Base-by-base conservation (phyloP, 2,113 vertebrate species). In the Heterochromis multidens region DNA sequence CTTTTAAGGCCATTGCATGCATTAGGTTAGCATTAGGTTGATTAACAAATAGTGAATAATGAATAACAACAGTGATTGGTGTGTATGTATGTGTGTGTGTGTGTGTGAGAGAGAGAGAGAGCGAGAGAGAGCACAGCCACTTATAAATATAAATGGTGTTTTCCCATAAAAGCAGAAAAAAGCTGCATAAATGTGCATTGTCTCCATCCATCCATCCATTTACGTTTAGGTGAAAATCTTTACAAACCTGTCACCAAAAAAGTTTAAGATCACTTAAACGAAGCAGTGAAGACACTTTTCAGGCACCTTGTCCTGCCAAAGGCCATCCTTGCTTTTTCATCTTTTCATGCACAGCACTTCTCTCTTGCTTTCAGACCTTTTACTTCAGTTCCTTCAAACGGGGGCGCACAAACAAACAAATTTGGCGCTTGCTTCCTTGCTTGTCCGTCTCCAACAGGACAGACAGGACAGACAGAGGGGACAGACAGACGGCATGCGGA, bases 1-100 rank as follows among this genome's bases (percentile, higher is more conserved):
- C 86, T 63, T 87, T 81, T 43, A 35, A 25, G 59, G 25, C 79
- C 27, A 62, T 23, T 40, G 52, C 81, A 67, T 86, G 83, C 61
- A 85, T 31, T 37, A 88, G 95, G 91, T 74, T 60, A 8, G 59
- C 80, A 91, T 91, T 91, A 90, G 78, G 70, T 87, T 67, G 57
- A 94, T 94, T 91, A 88, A 88, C 65, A 86, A n/a, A n/a, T n/a
- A n/a, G n/a, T n/a, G n/a, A n/a, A 62, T 35, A 58, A 81, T 54
- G 63, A 84, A 91, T 87, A 86, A 81, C 40, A 89, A 79, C 52
- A 90, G 76, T 86, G 87, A 92, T 63, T 33, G 35, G 37, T 52
- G 43, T 74, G 67, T 31, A 17, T 54, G 54, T 57, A 29, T 27
- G 23, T 21, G 2, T 80, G 43, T 52, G 59, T 7, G 5, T 14